These are phyloP conservation scores for Nothobranchius kuhntae DNA, from an alignment of 2,113 vertebrate species.

Conservation along the genomic window DNA sequence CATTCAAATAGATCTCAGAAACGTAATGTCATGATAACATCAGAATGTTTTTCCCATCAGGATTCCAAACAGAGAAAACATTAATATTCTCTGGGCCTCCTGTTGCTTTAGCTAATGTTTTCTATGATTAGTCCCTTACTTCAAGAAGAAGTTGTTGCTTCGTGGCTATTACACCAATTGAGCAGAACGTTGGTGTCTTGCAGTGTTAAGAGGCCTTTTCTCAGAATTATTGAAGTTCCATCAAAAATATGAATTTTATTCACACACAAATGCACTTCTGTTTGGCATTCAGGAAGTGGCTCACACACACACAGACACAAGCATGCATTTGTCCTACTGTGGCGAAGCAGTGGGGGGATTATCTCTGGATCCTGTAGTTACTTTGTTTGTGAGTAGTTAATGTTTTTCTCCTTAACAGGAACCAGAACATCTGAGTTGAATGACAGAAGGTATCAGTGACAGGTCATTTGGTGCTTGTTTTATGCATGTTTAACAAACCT, in stretches of 20 bases:
- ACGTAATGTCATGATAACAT: slow-evolving; percentile 9
- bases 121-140: slow-evolving; percentile 9
- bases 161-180: slow-evolving; percentile 5
- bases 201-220: slow-evolving; percentile 26
- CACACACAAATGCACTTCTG: slow-evolving; percentile 4
- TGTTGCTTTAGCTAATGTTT: slow-evolving; percentile 15
- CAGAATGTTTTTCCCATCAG: background rate
- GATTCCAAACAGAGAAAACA: background rate
- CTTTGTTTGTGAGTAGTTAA: slow-evolving; percentile 28
- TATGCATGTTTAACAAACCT: background rate
- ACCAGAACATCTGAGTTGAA: slow-evolving; percentile 27
- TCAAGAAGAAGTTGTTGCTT: slow-evolving; percentile 21
- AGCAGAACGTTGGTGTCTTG: slow-evolving; percentile 11
- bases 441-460: slow-evolving; percentile 26
- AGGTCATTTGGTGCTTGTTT: slow-evolving; percentile 12
- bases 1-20: background rate
- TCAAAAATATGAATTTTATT: slow-evolving; percentile 1
- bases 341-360: slow-evolving; percentile 24
- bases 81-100: slow-evolving; percentile 14
- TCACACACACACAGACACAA: slow-evolving; percentile 8
- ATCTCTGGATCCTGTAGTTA: slow-evolving; percentile 16
- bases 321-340: slow-evolving; percentile 16
- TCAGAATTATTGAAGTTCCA: slow-evolving; percentile 39
- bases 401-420: slow-evolving; percentile 20
- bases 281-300: slow-evolving; percentile 7